phyloP scores from a whole-genome alignment of 2,113 vertebrate species.

The Riparia riparia region DNA sequence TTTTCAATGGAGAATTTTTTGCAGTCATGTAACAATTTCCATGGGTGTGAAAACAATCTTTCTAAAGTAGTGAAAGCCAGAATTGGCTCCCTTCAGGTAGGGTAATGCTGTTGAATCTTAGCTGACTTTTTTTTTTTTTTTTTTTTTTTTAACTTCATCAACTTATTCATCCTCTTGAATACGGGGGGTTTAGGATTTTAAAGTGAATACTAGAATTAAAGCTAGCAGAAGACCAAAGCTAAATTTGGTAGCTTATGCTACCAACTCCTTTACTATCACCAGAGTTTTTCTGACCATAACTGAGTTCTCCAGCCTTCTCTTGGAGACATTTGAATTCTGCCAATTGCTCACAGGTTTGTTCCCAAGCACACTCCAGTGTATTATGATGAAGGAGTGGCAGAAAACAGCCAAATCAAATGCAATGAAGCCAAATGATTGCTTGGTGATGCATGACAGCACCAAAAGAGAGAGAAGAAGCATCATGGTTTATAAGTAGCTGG shows the following conservation, averaged over 20 bases:
- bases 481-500: not conserved
- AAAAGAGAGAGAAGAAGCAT: not conserved
- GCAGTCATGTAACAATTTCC: not conserved
- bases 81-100: not conserved
- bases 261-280: not conserved
- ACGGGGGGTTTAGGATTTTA: not conserved
- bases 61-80: not conserved
- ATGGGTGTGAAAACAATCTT: not conserved
- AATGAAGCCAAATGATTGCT: not conserved
- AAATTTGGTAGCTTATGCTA: not conserved
- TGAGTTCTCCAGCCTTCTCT: not conserved
- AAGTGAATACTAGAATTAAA: not conserved
- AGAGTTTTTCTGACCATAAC: not conserved
- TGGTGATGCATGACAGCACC: not conserved
- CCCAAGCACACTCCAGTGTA: rapidly evolving
- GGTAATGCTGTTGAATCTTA: not conserved
- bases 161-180: not conserved
- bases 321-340: not conserved
- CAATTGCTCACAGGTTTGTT: not conserved
- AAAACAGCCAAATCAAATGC: not conserved
- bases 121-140: not conserved
- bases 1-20: not conserved
- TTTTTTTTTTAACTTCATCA: not conserved
- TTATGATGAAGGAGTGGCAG: not conserved
- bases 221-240: not conserved